These are phyloP conservation scores for Montifringilla adamsi DNA, from an alignment of 2,113 vertebrate genomes.

Conservation along the genomic window DNA sequence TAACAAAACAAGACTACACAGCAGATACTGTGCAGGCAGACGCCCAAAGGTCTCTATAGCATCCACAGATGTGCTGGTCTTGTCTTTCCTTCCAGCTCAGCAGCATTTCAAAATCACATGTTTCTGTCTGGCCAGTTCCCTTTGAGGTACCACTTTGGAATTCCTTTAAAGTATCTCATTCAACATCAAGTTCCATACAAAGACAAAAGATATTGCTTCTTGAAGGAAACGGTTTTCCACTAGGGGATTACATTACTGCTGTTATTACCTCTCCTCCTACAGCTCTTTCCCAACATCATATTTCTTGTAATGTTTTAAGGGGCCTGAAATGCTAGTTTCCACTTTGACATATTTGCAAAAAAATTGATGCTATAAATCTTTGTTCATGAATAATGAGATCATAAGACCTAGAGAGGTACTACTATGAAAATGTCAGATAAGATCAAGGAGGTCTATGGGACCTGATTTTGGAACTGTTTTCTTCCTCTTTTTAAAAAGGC, in stretches of 20 bases:
- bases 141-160: conserved; percentile 26
- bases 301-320: not conserved
- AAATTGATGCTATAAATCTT: not conserved
- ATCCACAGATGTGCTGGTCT: conserved; percentile 7
- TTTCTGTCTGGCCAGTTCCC: conserved; percentile 13
- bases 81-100: conserved; percentile 6
- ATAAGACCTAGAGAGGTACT: not conserved
- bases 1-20: not conserved
- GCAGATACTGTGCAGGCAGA: not conserved
- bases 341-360: not conserved
- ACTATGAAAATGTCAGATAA: conserved; percentile 49
- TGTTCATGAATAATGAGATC: conserved; percentile 7
- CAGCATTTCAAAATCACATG: conserved; percentile 34
- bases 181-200: not conserved
- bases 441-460: conserved; percentile 14
- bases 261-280: not conserved
- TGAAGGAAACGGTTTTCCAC: conserved; percentile 15
- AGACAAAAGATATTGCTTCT: conserved; percentile 1
- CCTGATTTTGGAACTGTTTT: conserved; percentile 27
- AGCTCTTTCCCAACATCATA: not conserved
- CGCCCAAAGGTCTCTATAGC: not conserved
- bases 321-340: conserved; percentile 16
- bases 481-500: not conserved
- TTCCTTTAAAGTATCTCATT: conserved; percentile 11
- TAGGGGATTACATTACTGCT: not conserved